phyloP scores from a whole-genome alignment of 2,113 vertebrate genomes.

The Gracilinanus agilis region DNA sequence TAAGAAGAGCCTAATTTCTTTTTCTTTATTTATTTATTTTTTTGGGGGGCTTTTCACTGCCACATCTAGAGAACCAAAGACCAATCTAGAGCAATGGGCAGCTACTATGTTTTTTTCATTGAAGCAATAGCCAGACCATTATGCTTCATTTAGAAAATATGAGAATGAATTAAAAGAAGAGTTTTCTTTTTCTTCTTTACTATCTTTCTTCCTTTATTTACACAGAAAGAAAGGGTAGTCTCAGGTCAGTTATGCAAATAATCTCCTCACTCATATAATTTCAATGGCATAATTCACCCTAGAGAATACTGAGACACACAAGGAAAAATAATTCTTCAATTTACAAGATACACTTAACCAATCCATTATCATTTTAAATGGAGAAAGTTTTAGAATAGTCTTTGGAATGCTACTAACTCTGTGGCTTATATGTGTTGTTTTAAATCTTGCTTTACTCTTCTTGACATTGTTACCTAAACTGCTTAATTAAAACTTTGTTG shows the following conservation, averaged over 20 bases:
- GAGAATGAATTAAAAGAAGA: neutral
- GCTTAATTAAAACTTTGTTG: conserved; percentile 17
- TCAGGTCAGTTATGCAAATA: neutral
- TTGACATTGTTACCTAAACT: neutral
- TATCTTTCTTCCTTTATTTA: neutral
- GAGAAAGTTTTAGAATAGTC: neutral
- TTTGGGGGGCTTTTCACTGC: neutral
- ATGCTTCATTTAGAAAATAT: neutral
- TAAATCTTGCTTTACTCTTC: neutral
- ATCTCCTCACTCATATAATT: neutral
- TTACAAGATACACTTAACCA: neutral
- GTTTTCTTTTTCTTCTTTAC: neutral
- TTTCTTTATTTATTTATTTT: neutral
- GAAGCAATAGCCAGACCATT: neutral
- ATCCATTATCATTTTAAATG: neutral
- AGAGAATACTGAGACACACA: neutral
- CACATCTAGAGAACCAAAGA: neutral
- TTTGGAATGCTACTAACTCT: conserved; percentile 21
- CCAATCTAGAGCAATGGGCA: neutral
- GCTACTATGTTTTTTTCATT: neutral
- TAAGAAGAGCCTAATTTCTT: neutral
- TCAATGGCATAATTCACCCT: neutral
- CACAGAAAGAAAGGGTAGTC: neutral
- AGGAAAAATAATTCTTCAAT: neutral
- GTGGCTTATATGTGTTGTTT: conserved; percentile 4